Percentiles rank a stretch among this genome's conserved stretches.
phyloP scores from a whole-genome alignment of 2,888 invertebrate species.

The Diachrysia chrysitis region DNA sequence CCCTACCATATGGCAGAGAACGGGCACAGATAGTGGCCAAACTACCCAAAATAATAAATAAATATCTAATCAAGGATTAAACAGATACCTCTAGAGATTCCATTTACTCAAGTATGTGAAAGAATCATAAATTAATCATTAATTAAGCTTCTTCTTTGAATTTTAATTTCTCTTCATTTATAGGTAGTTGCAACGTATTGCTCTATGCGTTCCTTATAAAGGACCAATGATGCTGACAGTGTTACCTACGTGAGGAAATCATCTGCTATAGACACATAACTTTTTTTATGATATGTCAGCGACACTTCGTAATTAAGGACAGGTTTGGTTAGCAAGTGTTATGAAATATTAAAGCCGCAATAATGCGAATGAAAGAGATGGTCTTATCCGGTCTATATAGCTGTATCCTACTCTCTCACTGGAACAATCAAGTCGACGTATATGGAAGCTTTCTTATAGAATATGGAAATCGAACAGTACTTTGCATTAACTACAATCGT shows the following conservation, averaged over 20 bases:
- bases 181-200: conserved; percentile 26
- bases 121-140: conserved; percentile 43
- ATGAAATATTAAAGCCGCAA: neutral
- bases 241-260: conserved; percentile 31
- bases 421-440: neutral
- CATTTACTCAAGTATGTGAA: conserved; percentile 9
- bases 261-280: conserved; percentile 23
- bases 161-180: conserved; percentile 35
- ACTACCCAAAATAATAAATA: neutral
- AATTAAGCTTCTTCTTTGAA: conserved; percentile 36
- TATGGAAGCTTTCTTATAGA: conserved; percentile 11
- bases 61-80: conserved; percentile 20
- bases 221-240: conserved; percentile 34
- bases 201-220: conserved; percentile 33
- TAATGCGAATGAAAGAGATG: neutral
- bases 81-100: conserved; percentile 17
- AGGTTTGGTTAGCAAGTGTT: conserved; percentile 6
- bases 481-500: conserved; percentile 18
- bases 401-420: neutral
- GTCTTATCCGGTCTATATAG: neutral
- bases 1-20: conserved; percentile 42
- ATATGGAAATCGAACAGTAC: neutral
- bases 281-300: conserved; percentile 18
- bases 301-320: conserved; percentile 7
- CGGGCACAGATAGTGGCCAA: conserved; percentile 23